These are phyloP conservation scores for Microtus pennsylvanicus DNA, from an alignment of 2,113 vertebrate species.

Conservation along the genomic window DNA sequence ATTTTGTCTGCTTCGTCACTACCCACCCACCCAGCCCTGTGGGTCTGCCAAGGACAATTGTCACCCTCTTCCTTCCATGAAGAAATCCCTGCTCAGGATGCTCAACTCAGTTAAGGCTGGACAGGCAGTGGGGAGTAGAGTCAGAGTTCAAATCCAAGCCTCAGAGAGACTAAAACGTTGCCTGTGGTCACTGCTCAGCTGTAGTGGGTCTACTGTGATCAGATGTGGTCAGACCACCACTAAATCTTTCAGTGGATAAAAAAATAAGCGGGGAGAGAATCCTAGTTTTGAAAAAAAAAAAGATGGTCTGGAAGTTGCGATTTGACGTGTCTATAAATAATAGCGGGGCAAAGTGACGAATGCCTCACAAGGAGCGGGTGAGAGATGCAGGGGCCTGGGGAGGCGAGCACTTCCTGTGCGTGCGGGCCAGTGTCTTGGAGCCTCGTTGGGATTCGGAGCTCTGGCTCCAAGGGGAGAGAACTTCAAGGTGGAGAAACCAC, in stretches of 20 bases:
- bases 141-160: slow-evolving; percentile 44
- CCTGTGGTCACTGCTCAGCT: too few relatives aligned
- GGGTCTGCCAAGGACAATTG: background rate
- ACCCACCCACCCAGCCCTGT: too few relatives aligned
- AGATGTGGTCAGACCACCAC: background rate
- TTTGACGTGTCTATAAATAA: slow-evolving; percentile 78
- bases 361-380: slow-evolving; percentile 41
- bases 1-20: background rate
- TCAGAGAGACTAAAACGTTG: background rate
- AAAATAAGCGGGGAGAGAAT: slow-evolving; percentile 69
- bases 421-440: background rate
- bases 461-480: background rate
- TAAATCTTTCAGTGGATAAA: slow-evolving; percentile 53
- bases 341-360: slow-evolving; percentile 68
- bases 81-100: background rate
- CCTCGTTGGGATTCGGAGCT: background rate
- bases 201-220: slow-evolving; percentile 36
- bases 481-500: background rate
- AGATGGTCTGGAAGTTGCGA: slow-evolving; percentile 68
- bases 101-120: background rate
- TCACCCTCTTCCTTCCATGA: background rate
- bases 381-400: slow-evolving; percentile 48
- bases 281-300: slow-evolving; percentile 4
- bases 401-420: background rate
- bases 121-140: background rate